Evolutionary conservation across 2,888 invertebrate species (phyloP), one percentile per base, ranked within the genome.

Genomic region (Cynaeus angustus): DNA sequence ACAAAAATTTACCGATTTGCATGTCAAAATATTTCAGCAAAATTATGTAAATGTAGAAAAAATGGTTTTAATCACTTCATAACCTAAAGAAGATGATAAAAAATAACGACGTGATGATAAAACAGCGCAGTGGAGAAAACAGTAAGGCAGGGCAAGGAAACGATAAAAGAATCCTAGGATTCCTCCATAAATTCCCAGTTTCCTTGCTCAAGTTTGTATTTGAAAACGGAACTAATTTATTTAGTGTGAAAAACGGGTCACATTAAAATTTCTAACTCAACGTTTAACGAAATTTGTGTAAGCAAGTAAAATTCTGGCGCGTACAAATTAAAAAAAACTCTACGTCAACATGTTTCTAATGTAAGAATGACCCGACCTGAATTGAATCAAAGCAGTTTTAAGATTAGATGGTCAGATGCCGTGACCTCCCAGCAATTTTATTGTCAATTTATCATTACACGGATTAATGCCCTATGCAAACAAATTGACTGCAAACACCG

Each of bases 361-460:
- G 28, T 28, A 28, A 28, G 28, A 28, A 55, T 68, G 71, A 69
- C 67, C 70, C 62, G 72, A 72, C 71, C 67, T 71, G 66, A 74
- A 71, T 68, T 52, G 59, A 70, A 62, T 69, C 69, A 70, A 66
- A 55, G 61, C 38, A 50, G 66, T 56, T 61, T 66, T 68, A 43
- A 72, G 80, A 81, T 81, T 79, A 80, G 77, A 78, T 75, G 78
- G 78, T 78, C 77, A 78, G 72, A 79, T 77, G 80, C 74, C 80
- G 72, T 75, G 82, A 81, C 81, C 81, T 77, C 73, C 76, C 75
- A 74, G 77, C 78, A 79, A 79, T 80, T 80, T 82, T 80, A 80
- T 81, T 81, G 80, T 81, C 78, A 77, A 79, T 80, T 80, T 81
- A 82, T 81, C 82, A 72, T 75, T 68, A 74, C 76, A 78, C 74